Base-by-base conservation (phyloP, 2,113 vertebrate species). In the Corythaeola cristata region DNA sequence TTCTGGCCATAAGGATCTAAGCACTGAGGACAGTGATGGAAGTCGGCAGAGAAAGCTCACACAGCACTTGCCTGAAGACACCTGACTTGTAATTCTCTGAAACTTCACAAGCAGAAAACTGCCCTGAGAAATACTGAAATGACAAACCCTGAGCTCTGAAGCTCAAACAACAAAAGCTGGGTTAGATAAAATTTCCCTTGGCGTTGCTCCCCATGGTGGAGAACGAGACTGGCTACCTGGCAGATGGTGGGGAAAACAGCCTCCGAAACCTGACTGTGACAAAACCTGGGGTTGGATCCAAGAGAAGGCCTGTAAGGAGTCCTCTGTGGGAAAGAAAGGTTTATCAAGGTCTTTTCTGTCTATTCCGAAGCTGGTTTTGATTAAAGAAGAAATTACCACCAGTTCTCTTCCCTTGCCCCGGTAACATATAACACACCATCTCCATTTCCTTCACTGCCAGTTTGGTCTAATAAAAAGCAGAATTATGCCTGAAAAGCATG, bases 401-500 rank as follows among this genome's bases (percentile, higher is more conserved):
- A 82, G 84, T n/a, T 95, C 67, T 53, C 53, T 91, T 92, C 88
- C 66, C 89, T 90, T 94, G 39, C n/a, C 96, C 89, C 84, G 75
- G 62, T 97, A 96, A 96, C 68, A 49, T 85, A 68, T 58, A 94
- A 90, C 83, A 95, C 84, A 94, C 88, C 73, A 66, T 50, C 67
- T 52, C 33, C 15, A 32, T 80, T 89, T 90, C 73, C 73, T 91
- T 86, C 24, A 2, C 66, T 90, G 94, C 87, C 95, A 96, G 90
- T 91, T 78, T 95, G 76, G 64, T 88, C 52, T 96, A 97, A 97
- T 94, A 93, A 92, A 83, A 97, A 96, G 90, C 95, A 97, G 93
- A 88, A 75, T 72, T 73, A 83, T 75, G 92, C 89, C 88, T 96
- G 74, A 90, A 94, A 96, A 94, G 86, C 88, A 53, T 30, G 64